Percentiles rank a stretch among this genome's conserved stretches.
Evolutionary conservation across 2,888 invertebrate species (phyloP).

Genomic region (Arge pagana): DNA sequence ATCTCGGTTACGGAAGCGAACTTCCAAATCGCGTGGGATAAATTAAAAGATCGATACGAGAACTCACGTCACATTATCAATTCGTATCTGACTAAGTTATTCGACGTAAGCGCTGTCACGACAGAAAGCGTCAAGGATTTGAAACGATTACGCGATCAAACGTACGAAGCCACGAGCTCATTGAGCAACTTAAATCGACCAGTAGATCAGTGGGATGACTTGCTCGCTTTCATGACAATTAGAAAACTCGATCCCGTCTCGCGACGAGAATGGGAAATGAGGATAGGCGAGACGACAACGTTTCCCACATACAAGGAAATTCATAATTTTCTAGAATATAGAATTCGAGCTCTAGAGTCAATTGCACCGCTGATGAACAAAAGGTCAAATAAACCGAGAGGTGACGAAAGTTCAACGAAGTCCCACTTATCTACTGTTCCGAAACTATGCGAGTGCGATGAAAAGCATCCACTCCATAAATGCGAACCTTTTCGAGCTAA

Average conservation of each 20-base stretch:
- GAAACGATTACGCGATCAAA: neutral
- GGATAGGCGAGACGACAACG: slow-evolving; percentile 18
- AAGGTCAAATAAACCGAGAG: no score
- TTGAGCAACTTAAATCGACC: slow-evolving; percentile 29
- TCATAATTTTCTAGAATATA: slow-evolving; percentile 7
- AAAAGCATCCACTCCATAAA: slow-evolving; percentile 10
- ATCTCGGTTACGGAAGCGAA: neutral
- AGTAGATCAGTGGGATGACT: slow-evolving; percentile 31
- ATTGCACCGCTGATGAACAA: no score
- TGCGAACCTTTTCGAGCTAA: slow-evolving; percentile 15
- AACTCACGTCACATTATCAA: neutral
- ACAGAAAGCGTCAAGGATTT: neutral
- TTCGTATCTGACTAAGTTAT: neutral
- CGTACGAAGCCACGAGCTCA: no score
- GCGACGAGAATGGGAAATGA: slow-evolving; percentile 32
- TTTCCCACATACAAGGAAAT: slow-evolving; percentile 20
- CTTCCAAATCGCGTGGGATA: neutral
- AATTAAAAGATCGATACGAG: neutral
- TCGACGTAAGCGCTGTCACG: neutral
- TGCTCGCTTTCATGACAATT: slow-evolving; percentile 30
- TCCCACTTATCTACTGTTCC: neutral
- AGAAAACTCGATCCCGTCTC: slow-evolving; percentile 31
- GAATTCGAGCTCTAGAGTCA: slow-evolving; percentile 11
- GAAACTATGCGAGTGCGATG: neutral
- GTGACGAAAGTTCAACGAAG: no score